Conservation (phyloP, 1,140 invertebrate species). For the Ectropis grisescens region DNA sequence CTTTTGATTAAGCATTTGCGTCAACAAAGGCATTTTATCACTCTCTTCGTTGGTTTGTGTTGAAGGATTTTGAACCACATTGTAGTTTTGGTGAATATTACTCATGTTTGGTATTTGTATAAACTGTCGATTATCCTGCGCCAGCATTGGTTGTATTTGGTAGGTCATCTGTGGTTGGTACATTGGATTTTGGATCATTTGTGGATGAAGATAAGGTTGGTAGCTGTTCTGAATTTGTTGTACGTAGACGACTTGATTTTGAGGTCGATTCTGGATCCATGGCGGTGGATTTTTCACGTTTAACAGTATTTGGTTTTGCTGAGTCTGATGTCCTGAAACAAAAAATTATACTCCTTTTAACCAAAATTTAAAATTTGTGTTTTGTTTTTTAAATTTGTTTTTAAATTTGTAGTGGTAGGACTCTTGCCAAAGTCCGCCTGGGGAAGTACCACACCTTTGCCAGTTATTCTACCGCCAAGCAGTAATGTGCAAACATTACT, state of each 20-base stretch:
- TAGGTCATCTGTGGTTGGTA: conserved; percentile 42
- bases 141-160: conserved; percentile 38
- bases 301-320: conserved; percentile 48
- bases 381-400: no score
- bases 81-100: conserved; percentile 11
- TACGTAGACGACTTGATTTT: conserved; percentile 39
- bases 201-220: conserved; percentile 28
- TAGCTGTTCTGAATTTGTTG: conserved; percentile 42
- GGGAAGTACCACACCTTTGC: no score
- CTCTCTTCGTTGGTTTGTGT: background rate
- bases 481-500: no score
- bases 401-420: no score
- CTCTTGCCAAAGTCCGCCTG: no score
- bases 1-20: no score
- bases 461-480: no score
- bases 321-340: conserved; percentile 49
- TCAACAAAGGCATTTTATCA: background rate
- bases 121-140: conserved; percentile 19
- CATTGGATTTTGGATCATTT: conserved; percentile 42
- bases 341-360: no score
- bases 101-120: conserved; percentile 22
- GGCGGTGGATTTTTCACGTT: conserved; percentile 54
- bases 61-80: background rate
- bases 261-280: conserved; percentile 48
- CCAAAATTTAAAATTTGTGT: no score